Percentiles rank a stretch among this genome's conserved stretches.
Evolutionary conservation across 2,113 vertebrate genomes (phyloP).

Genomic region (Vombatus ursinus): DNA sequence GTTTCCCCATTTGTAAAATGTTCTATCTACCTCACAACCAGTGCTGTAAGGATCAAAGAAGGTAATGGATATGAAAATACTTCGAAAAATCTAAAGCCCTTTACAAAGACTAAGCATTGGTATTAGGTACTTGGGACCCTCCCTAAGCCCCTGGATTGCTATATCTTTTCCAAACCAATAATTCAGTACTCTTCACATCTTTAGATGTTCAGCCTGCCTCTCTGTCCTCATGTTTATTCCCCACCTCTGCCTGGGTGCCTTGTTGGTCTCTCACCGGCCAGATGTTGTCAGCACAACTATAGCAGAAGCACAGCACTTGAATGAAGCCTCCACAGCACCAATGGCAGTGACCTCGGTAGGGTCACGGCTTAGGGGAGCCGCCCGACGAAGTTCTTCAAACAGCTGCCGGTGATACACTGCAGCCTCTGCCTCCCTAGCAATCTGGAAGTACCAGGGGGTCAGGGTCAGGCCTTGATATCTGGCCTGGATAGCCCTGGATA

Average conservation of each 20-base stretch:
- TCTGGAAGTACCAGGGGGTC: conserved; percentile 79
- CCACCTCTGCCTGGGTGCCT: neutral
- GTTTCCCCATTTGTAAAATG: conserved; percentile 2
- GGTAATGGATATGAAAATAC: neutral
- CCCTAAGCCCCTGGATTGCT: neutral
- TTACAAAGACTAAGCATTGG: neutral
- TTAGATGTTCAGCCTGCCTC: neutral
- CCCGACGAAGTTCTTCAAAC: conserved; percentile 91
- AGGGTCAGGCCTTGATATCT: neutral
- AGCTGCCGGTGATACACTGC: conserved; percentile 93
- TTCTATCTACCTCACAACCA: neutral
- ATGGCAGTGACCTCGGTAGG: conserved; percentile 93
- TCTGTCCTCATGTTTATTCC: neutral
- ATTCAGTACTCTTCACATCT: neutral
- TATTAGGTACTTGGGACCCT: neutral
- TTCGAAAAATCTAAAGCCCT: neutral
- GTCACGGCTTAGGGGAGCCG: conserved; percentile 90
- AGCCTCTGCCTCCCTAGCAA: conserved; percentile 92
- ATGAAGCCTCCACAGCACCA: conserved; percentile 92
- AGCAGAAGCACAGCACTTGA: conserved; percentile 92
- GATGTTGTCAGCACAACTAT: conserved; percentile 90
- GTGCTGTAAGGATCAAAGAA: neutral
- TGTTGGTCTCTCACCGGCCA: conserved; percentile 83
- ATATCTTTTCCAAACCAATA: neutral
- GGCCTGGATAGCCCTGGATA: neutral